Conservation (phyloP, 2,888 invertebrate species). For the Zootermopsis nevadensis region DNA sequence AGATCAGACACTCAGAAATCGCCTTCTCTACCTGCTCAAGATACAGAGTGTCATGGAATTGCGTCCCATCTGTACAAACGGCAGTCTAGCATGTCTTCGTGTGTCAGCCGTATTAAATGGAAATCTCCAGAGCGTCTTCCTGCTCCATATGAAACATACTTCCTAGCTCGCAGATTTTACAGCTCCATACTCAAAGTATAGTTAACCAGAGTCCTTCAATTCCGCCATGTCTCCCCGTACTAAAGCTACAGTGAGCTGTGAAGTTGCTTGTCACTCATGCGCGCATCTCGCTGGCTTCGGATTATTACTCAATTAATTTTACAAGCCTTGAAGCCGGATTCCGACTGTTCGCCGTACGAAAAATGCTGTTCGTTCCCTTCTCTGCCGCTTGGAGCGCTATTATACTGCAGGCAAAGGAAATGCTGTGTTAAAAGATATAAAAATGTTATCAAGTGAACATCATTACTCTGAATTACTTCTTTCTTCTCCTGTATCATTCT, state of each 20-base stretch:
- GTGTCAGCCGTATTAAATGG: background rate
- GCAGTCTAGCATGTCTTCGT: background rate
- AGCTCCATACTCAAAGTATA: background rate
- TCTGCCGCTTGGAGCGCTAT: constrained; percentile 2
- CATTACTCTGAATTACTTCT: background rate
- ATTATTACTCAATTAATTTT: constrained; percentile 35
- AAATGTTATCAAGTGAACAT: background rate
- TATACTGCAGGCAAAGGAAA: constrained; percentile 13
- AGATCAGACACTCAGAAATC: too few species aligned
- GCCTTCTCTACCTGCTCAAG: too few species aligned
- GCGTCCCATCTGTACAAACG: too few species aligned
- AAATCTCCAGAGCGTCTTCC: background rate
- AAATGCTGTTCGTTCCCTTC: constrained; percentile 1
- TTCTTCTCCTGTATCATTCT: background rate
- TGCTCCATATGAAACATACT: constrained; percentile 24
- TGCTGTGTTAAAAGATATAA: background rate
- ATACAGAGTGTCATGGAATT: too few species aligned
- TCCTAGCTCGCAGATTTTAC: background rate
- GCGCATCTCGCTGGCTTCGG: background rate
- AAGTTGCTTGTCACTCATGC: background rate
- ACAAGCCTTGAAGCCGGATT: constrained; percentile 28
- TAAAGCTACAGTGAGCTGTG: background rate
- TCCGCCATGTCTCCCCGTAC: background rate
- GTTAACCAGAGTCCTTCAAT: background rate
- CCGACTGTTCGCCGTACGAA: background rate